phyloP scores from a whole-genome alignment of 2,113 vertebrate species.

The Mormyrus lacerda region DNA sequence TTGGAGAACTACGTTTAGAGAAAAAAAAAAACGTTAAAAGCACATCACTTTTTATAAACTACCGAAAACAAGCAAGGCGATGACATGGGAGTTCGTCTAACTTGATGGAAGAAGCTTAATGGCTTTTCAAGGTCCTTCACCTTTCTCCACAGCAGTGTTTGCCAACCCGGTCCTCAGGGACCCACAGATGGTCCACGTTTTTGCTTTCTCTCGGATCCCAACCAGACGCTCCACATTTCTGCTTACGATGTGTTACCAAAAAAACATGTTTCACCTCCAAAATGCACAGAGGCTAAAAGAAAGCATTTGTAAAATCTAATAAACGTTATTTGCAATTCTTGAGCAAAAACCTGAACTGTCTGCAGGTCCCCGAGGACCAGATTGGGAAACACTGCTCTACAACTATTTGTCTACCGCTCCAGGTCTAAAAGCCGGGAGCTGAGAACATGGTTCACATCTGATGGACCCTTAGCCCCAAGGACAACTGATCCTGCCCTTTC shows the following conservation, averaged over 20 bases:
- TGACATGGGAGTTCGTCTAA: neutral
- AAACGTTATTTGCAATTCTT: neutral
- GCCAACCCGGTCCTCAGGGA: neutral
- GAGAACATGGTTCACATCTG: neutral
- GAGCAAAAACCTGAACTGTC: neutral
- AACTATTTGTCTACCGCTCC: neutral
- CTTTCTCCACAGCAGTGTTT: neutral
- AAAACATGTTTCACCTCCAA: neutral
- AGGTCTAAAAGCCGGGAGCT: neutral
- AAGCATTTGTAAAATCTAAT: neutral
- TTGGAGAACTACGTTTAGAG: neutral
- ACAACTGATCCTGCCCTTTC: neutral
- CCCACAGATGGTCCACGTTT: neutral
- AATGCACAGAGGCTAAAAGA: neutral
- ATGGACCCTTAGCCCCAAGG: neutral
- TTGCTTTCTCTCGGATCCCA: neutral
- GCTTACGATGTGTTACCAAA: neutral
- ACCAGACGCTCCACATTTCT: neutral
- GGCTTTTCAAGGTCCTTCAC: neutral
- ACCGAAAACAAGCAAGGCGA: neutral
- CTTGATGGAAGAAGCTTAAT: neutral
- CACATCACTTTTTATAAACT: neutral
- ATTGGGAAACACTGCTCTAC: neutral
- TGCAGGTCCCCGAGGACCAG: neutral
- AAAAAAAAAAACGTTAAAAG: neutral